A percentile compares a stretch with the other conserved stretches of the same genome.
Evolutionary conservation across 2,113 vertebrate species (phyloP).

Genomic region (Bos javanicus): DNA sequence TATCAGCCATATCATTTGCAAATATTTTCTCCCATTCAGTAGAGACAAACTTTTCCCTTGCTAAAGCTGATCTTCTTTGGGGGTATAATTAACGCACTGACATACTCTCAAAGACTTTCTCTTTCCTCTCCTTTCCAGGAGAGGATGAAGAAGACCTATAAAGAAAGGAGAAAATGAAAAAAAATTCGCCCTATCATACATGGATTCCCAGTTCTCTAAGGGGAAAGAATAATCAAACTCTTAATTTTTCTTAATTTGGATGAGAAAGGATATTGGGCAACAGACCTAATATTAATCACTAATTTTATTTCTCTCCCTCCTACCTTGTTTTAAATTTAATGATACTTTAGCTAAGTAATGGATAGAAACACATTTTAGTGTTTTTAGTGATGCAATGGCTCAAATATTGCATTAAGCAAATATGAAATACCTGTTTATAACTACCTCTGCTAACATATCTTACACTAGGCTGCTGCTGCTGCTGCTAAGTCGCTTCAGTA

Average conservation of each 20-base stretch:
- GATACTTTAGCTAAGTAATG: not conserved
- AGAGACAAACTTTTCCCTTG: not conserved
- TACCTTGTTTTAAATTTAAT: conserved; percentile 18
- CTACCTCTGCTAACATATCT: not conserved
- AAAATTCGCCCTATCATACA: not conserved
- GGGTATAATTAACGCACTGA: not conserved
- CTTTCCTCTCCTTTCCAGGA: not conserved
- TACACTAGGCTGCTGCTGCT: not conserved
- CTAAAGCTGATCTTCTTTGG: not conserved
- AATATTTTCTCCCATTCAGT: not conserved
- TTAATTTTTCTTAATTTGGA: not conserved
- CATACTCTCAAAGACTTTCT: not conserved
- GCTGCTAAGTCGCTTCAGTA: not conserved
- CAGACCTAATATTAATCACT: not conserved
- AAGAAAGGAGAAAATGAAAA: not conserved
- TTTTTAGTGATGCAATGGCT: not conserved
- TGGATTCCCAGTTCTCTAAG: not conserved
- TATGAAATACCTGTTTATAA: not conserved
- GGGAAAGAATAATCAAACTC: not conserved
- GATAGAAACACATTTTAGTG: not conserved
- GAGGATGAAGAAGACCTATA: not conserved
- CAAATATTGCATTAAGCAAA: not conserved
- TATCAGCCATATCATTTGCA: not conserved
- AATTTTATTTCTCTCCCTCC: conserved; percentile 14
- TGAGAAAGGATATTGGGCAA: not conserved